Conservation (phyloP, 2,113 vertebrate genomes). For the Perca fluviatilis region DNA sequence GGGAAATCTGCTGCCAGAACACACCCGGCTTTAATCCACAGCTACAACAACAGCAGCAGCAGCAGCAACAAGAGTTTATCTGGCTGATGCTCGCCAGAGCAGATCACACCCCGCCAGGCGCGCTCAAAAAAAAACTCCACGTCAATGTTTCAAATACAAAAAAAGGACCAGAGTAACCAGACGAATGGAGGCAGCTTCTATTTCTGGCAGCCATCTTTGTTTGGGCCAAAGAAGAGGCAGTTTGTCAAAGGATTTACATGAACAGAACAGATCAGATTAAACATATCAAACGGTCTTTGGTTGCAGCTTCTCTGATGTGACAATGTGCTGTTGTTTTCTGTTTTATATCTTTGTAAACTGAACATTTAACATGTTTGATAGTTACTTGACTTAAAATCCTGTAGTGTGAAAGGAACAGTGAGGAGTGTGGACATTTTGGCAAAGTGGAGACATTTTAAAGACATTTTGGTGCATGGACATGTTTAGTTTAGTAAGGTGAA, state of each 20-base stretch:
- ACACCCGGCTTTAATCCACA: slow-evolving; percentile 62
- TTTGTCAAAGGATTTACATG: background rate
- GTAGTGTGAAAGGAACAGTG: too few species aligned
- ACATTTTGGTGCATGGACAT: too few species aligned
- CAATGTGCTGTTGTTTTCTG: background rate
- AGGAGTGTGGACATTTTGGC: too few species aligned
- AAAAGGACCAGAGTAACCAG: background rate
- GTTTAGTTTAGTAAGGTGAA: too few species aligned
- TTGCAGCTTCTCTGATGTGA: background rate
- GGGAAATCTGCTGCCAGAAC: slow-evolving; percentile 67
- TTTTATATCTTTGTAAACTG: background rate
- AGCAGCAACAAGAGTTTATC: slow-evolving; percentile 59
- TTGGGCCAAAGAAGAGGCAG: slow-evolving; percentile 5
- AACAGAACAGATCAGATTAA: background rate
- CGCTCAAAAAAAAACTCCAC: background rate
- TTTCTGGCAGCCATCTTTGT: slow-evolving; percentile 25
- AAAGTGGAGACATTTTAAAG: too few species aligned
- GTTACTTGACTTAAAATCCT: too few species aligned
- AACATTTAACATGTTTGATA: too few species aligned
- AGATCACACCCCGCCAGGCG: background rate
- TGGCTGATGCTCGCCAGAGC: slow-evolving; percentile 20
- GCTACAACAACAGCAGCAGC: slow-evolving; percentile 62
- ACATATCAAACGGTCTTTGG: background rate
- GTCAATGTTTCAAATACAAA: background rate
- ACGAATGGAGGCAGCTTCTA: background rate